Evolutionary conservation across 2,797 vertebrate genomes (phyloP).

Genomic region (Channallabes apus): DNA sequence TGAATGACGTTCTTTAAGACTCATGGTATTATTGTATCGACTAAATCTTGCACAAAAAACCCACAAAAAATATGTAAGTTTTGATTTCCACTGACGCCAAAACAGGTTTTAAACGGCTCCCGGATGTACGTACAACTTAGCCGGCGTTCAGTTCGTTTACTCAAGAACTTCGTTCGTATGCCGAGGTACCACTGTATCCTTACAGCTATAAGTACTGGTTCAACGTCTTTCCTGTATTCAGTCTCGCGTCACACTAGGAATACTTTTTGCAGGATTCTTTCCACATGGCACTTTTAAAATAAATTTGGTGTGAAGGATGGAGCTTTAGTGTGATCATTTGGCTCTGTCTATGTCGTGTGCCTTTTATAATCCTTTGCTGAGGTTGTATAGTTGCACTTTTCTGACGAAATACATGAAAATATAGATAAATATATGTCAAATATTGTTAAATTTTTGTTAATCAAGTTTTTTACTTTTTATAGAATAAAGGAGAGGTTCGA

Average conservation of each 20-base stretch:
- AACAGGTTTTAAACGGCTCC: too few relatives aligned
- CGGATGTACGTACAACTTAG: too few relatives aligned
- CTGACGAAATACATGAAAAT: not conserved
- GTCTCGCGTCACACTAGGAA: not conserved
- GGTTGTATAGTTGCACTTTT: constrained; percentile 12
- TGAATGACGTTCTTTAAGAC: too few relatives aligned
- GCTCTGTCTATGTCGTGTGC: constrained; percentile 9
- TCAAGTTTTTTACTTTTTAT: not conserved
- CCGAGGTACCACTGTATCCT: too few relatives aligned
- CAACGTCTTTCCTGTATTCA: constrained; percentile 8
- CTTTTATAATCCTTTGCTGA: not conserved
- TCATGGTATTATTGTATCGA: too few relatives aligned
- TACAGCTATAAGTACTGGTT: not conserved
- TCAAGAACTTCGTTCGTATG: too few relatives aligned
- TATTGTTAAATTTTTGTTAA: not conserved
- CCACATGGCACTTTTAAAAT: not conserved
- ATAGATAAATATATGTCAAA: not conserved
- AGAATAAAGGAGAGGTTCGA: not conserved
- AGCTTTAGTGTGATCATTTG: not conserved
- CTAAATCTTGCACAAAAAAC: too few relatives aligned
- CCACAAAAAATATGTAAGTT: too few relatives aligned
- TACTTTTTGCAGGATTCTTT: not conserved
- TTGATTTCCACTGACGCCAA: too few relatives aligned
- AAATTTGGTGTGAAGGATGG: not conserved
- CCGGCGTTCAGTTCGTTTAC: too few relatives aligned